Evolutionary conservation across 2,113 vertebrate species (phyloP).

Genomic region (Struthidea cinerea): DNA sequence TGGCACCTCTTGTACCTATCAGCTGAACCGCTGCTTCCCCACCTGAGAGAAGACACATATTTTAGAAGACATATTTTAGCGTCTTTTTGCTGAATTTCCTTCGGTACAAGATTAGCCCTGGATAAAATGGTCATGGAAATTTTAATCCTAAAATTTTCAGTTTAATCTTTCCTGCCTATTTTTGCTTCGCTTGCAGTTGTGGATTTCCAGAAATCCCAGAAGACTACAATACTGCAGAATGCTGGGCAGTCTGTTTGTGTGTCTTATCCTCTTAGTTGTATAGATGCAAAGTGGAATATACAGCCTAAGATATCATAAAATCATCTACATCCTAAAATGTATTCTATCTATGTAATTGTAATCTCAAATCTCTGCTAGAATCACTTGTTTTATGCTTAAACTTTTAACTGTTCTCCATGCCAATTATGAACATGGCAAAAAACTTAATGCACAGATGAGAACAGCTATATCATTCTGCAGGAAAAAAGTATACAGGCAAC

Average conservation of each 20-base stretch:
- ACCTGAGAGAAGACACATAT: neutral
- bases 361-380: neutral
- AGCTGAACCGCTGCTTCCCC: neutral
- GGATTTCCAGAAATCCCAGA: neutral
- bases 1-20: neutral
- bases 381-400: neutral
- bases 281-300: neutral
- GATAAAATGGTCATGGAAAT: neutral
- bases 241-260: neutral
- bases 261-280: neutral
- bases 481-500: neutral
- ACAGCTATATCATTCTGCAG: neutral
- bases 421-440: neutral
- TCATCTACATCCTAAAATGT: neutral
- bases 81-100: neutral
- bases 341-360: neutral
- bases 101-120: neutral
- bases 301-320: neutral
- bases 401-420: neutral
- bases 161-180: neutral
- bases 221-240: neutral
- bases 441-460: neutral
- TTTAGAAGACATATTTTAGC: neutral
- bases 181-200: neutral
- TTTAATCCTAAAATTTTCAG: neutral